Base-by-base conservation (phyloP, 2,888 invertebrate genomes). In the Lamproptera curius region DNA sequence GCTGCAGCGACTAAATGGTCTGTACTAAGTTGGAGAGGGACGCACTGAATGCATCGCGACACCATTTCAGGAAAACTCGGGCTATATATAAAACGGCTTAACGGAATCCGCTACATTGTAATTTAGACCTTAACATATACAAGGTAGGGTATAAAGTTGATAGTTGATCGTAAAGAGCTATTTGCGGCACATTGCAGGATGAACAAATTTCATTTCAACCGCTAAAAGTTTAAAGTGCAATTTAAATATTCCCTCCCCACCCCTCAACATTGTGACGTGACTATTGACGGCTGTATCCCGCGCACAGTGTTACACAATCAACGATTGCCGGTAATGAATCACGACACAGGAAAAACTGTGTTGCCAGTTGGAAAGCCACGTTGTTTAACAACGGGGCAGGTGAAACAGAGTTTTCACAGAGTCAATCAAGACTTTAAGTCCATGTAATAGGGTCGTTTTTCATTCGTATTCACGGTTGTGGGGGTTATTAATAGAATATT, bases 191-290 rank as follows among this genome's bases (percentile, higher is more conserved):
- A 68, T 60, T 53, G 59, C 65, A n/a, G n/a, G 70, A 67, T 71
- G 67, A 79, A 78, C 80, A 81, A 82, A 81, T 83, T 83, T 82
- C 73, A 79, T 81, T 78, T 76, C 63, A 77, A 74, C 76, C 65
- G 66, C 70, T 68, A 65, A 73, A 77, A 76, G 73, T 79, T 76
- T 76, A 74, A 71, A 83, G 76, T 78, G 75, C 74, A 77, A 73
- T 71, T 74, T 73, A 73, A 81, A 76, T 72, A 75, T 63, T 65
- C 71, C 67, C 63, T 65, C 59, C 59, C 59, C 57, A 49, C 52
- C 50, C 47, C 49, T 49, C 51, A 45, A n/a, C 20, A 20, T 20
- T 59, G 55, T 53, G 51, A 48, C 53, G 46, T 46, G 49, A 34
- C 41, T 59, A 57, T 59, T 61, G 20, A 20, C 20, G 20, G 20